These are phyloP conservation scores for Eurystomus gularis DNA, from an alignment of 2,113 vertebrate species.

Conservation along the genomic window DNA sequence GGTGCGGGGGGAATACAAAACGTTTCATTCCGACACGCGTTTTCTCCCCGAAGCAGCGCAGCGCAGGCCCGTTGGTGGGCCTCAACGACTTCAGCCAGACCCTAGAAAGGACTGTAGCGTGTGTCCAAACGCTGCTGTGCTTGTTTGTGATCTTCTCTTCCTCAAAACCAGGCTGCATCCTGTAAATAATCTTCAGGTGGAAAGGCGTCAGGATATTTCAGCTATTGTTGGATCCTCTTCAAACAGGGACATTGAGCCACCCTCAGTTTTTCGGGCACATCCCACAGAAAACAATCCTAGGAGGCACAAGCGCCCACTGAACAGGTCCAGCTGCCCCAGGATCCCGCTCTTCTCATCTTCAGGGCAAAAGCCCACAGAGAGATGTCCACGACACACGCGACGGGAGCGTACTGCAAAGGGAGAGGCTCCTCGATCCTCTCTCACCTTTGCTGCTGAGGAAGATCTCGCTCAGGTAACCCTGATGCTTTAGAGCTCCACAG, in stretches of 20 bases:
- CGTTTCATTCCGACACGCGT: not conserved
- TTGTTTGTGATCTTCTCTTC: rapidly evolving
- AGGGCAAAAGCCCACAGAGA: too few species aligned
- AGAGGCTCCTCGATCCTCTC: too few species aligned
- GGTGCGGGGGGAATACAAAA: too few species aligned
- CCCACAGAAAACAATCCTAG: not conserved
- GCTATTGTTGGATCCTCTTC: not conserved
- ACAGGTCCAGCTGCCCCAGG: too few species aligned
- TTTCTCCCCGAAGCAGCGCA: not conserved
- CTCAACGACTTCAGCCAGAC: rapidly evolving
- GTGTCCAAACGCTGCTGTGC: not conserved
- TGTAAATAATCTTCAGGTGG: not conserved
- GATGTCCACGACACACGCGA: too few species aligned
- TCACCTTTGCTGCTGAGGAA: too few species aligned
- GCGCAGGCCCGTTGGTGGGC: not conserved
- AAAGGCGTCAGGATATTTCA: not conserved
- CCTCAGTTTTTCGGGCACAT: not conserved
- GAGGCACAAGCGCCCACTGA: too few species aligned
- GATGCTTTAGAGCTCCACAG: not conserved
- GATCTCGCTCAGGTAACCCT: not conserved
- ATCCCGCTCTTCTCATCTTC: too few species aligned
- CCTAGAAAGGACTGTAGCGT: rapidly evolving
- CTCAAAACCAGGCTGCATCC: not conserved
- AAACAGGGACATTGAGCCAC: not conserved
- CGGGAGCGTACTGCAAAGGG: too few species aligned